phyloP scores from a whole-genome alignment of 2,797 vertebrate genomes.

The Melanotaenia parkinsoni region DNA sequence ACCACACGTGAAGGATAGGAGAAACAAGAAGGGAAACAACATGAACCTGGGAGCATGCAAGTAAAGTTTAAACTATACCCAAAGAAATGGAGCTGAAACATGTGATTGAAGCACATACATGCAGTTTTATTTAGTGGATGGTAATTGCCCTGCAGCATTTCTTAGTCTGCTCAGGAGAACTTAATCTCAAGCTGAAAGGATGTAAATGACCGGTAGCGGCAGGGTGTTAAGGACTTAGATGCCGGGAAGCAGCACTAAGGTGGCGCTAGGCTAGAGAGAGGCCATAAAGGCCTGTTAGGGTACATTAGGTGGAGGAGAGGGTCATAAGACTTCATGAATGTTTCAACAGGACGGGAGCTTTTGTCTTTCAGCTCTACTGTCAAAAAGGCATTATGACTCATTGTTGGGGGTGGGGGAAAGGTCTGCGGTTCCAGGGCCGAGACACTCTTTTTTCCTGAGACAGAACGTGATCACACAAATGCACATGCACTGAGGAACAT shows the following conservation, averaged over 20 bases:
- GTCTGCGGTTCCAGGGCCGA: constrained; percentile 46
- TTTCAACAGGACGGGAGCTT: constrained; percentile 77
- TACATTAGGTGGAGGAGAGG: constrained; percentile 82
- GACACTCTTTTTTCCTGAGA: constrained; percentile 50
- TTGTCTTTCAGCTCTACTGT: constrained; percentile 72
- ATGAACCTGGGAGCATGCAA: constrained; percentile 19
- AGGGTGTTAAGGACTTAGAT: constrained; percentile 85
- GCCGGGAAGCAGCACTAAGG: constrained; percentile 79
- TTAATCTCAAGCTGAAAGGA: constrained; percentile 52
- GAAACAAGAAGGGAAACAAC: constrained; percentile 17
- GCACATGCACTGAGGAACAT: constrained; percentile 24
- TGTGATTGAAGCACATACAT: constrained; percentile 3
- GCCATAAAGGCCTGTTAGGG: constrained; percentile 82
- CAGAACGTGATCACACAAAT: constrained; percentile 20
- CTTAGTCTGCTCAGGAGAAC: constrained; percentile 19
- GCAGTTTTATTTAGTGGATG: constrained; percentile 20
- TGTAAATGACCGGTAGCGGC: constrained; percentile 46
- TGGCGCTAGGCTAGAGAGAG: constrained; percentile 79
- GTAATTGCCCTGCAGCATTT: constrained; percentile 13
- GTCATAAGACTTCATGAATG: constrained; percentile 82
- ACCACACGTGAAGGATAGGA: constrained; percentile 65
- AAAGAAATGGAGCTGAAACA: not conserved
- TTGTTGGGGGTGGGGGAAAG: constrained; percentile 27
- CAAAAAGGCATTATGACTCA: constrained; percentile 75
- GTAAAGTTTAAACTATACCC: constrained; percentile 22